A percentile compares a stretch with the other conserved stretches of the same genome.
These are phyloP conservation scores for Okapia johnstoni DNA, from an alignment of 2,113 vertebrate genomes.

Conservation along the genomic window DNA sequence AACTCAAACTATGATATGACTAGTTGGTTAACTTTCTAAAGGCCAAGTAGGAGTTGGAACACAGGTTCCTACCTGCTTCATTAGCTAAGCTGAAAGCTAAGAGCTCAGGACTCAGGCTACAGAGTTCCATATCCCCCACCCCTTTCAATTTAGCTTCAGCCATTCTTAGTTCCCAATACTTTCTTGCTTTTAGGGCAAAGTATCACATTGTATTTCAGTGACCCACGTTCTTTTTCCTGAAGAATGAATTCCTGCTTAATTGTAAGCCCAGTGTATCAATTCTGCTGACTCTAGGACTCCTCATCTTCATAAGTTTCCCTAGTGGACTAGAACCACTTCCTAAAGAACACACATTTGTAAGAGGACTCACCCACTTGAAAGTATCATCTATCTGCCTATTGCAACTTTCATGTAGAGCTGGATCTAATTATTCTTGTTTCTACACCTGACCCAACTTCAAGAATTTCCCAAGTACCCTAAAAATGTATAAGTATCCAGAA, in stretches of 20 bases:
- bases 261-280: background rate
- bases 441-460: background rate
- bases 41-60: background rate
- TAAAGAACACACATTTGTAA: background rate
- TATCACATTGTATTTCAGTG: background rate
- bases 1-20: background rate
- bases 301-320: background rate
- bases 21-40: background rate
- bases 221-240: background rate
- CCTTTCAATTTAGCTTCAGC: background rate
- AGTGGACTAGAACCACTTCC: background rate
- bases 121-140: background rate
- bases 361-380: background rate
- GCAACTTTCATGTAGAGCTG: background rate
- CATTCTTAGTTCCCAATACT: background rate
- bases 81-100: background rate
- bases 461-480: background rate
- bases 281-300: background rate
- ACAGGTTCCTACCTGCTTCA: background rate
- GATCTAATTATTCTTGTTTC: background rate
- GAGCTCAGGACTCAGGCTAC: background rate
- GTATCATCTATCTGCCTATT: background rate
- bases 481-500: background rate
- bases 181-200: background rate
- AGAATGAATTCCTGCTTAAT: too few species aligned